Conservation (phyloP, 1,140 invertebrate species). For the Drosophila leontia region DNA sequence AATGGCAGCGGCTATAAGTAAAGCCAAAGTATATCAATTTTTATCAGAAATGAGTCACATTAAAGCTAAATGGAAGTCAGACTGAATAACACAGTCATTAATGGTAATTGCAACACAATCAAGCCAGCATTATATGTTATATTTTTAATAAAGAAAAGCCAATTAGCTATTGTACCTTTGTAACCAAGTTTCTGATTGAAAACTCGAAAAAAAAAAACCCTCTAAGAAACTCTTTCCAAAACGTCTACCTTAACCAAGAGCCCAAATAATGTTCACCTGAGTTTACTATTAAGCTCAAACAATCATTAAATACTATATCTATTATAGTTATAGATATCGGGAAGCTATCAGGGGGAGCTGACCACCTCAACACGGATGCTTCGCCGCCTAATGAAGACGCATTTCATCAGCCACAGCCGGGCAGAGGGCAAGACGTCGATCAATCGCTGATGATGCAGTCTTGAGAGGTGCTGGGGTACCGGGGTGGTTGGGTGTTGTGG, state of each 20-base stretch:
- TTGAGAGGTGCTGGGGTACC: background rate
- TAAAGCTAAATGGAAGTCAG: background rate
- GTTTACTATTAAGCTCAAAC: background rate
- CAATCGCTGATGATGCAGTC: slow-evolving; percentile 6
- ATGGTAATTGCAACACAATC: background rate
- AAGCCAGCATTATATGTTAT: background rate
- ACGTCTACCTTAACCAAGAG: background rate
- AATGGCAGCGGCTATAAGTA: background rate
- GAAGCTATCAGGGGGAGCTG: background rate
- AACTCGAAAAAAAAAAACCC: background rate
- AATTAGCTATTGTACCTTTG: background rate
- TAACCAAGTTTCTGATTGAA: too few relatives aligned
- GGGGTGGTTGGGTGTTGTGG: slow-evolving; percentile 1
- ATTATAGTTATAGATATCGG: background rate
- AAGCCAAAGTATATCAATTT: background rate
- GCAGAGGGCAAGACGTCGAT: slow-evolving; percentile 15
- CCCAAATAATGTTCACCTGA: background rate
- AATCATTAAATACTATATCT: background rate
- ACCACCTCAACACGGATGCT: background rate
- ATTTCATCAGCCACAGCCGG: slow-evolving; percentile 5
- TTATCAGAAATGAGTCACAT: slow-evolving; percentile 4
- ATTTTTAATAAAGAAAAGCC: background rate
- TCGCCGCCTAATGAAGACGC: background rate
- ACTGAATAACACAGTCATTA: slow-evolving; percentile 1
- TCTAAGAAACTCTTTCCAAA: background rate